Evolutionary conservation across 92 coral and sea anemone species (phyloP).

Genomic region (Actinernus sp.): DNA sequence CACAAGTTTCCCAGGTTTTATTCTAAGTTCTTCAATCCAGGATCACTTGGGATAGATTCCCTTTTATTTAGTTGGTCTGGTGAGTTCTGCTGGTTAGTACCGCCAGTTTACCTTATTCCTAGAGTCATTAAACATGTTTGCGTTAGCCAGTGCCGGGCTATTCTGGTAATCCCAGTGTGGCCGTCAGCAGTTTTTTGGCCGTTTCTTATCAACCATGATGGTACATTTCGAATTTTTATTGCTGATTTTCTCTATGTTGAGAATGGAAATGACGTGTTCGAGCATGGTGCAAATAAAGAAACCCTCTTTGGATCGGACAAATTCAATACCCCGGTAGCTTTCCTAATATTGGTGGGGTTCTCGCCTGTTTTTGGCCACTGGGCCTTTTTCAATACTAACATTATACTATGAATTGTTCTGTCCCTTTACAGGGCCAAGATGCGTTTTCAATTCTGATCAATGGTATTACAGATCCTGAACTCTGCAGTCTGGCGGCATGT

Average conservation of each 20-base stretch:
- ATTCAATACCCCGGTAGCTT: constrained; percentile 44
- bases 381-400: no score
- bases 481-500: constrained; percentile 15
- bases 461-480: constrained; percentile 30
- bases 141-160: constrained; percentile 14
- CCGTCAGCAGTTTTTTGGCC: constrained; percentile 31
- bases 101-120: constrained; percentile 41
- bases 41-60: constrained; percentile 55
- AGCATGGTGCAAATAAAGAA: constrained; percentile 58
- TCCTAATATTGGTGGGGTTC: constrained; percentile 21
- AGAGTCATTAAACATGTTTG: constrained; percentile 16
- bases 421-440: constrained; percentile 27
- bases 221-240: constrained; percentile 28
- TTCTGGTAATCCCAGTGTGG: constrained; percentile 26
- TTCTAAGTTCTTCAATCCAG: constrained; percentile 34
- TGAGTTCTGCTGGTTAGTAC: constrained; percentile 59
- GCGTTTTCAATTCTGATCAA: constrained; percentile 12
- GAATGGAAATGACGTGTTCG: constrained; percentile 54
- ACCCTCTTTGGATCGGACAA: constrained; percentile 56
- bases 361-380: neutral
- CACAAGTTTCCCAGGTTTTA: constrained; percentile 21
- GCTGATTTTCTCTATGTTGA: constrained; percentile 39
- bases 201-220: neutral
- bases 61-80: constrained; percentile 45
- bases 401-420: no score